These are phyloP conservation scores for Gasteruption jaculator DNA, from an alignment of 2,888 invertebrate species.

Conservation along the genomic window DNA sequence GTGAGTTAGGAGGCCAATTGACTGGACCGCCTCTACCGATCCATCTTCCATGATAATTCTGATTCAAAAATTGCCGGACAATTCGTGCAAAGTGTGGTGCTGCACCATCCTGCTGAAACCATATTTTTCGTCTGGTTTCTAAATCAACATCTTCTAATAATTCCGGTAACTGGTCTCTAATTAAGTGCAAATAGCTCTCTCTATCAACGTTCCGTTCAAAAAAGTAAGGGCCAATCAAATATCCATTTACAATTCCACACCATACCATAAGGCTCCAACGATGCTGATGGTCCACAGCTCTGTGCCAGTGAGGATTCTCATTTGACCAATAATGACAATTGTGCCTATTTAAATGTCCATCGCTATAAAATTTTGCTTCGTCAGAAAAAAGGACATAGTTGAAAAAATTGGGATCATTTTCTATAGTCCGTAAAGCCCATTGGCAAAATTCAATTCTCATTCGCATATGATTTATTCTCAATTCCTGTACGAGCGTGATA, in stretches of 20 bases:
- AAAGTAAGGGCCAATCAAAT: conserved; percentile 5
- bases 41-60: too few relatives aligned
- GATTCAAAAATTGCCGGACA: too few relatives aligned
- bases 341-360: conserved; percentile 6
- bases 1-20: too few relatives aligned
- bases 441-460: background rate
- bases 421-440: conserved; percentile 1
- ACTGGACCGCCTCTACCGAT: too few relatives aligned
- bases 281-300: conserved; percentile 7
- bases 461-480: conserved; percentile 3
- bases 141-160: too few relatives aligned
- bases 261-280: conserved; percentile 6
- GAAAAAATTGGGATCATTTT: conserved; percentile 2
- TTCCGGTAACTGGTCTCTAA: too few relatives aligned
- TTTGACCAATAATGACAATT: conserved; percentile 10
- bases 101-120: too few relatives aligned
- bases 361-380: conserved; percentile 3
- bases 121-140: too few relatives aligned
- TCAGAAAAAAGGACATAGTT: conserved; percentile 5
- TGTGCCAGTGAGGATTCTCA: conserved; percentile 9
- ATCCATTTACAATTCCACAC: background rate
- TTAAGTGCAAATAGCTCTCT: conserved; percentile 2
- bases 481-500: too few relatives aligned
- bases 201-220: conserved; percentile 3
- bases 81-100: too few relatives aligned